phyloP scores from a whole-genome alignment of 35 echinoderm and acorn worm genomes.

The Hemicentrotus pulcherrimus region DNA sequence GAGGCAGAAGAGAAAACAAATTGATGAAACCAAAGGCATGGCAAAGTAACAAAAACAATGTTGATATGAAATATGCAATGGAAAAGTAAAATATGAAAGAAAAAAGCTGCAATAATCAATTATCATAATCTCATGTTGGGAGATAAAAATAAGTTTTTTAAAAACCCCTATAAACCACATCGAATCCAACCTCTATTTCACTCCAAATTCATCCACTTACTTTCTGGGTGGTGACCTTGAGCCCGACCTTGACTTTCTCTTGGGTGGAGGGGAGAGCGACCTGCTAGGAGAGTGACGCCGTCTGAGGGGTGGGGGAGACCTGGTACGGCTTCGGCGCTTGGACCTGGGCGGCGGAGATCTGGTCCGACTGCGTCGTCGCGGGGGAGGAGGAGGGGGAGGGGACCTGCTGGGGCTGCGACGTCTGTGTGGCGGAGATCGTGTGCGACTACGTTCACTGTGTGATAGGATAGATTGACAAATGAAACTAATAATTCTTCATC shows the following conservation, averaged over 20 bases:
- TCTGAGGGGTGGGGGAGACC: background rate
- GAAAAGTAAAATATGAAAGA: no score
- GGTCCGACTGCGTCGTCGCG: slow-evolving; percentile 18
- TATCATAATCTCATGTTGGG: no score
- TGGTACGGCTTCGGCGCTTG: slow-evolving; percentile 27
- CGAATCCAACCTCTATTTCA: no score
- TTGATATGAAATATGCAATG: no score
- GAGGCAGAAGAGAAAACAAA: no score
- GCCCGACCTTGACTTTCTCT: slow-evolving; percentile 23
- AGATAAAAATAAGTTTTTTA: no score
- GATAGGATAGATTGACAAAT: background rate
- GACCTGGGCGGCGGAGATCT: background rate
- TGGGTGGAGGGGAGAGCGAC: slow-evolving; percentile 13
- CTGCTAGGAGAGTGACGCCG: slow-evolving; percentile 1
- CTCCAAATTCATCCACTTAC: background rate
- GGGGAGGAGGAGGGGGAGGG: slow-evolving; percentile 27
- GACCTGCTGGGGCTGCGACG: slow-evolving; percentile 26
- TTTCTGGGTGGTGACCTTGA: slow-evolving; percentile 48
- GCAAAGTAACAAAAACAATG: no score
- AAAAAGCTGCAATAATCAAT: no score
- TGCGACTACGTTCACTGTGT: slow-evolving; percentile 28
- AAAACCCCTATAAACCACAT: no score
- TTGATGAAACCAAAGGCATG: no score
- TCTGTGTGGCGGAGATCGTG: background rate
- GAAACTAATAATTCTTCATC: no score